These are phyloP conservation scores for Bergia sp. DNA, from an alignment of 92 coral and sea anemone species.

Conservation along the genomic window DNA sequence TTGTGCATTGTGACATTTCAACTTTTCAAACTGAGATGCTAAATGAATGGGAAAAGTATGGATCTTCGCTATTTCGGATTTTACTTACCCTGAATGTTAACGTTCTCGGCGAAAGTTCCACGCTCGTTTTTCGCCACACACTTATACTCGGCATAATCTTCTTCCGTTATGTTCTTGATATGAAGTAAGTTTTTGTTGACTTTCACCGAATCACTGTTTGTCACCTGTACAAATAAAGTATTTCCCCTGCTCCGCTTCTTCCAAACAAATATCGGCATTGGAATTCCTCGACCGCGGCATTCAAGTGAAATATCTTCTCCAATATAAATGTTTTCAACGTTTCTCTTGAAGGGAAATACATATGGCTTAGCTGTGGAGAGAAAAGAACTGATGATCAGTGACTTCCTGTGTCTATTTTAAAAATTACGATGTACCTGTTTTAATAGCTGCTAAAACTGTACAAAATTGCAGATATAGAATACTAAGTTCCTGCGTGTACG, in stretches of 20 bases:
- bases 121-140: conserved; percentile 74
- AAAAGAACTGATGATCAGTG: background rate
- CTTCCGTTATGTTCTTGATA: conserved; percentile 39
- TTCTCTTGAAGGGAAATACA: background rate
- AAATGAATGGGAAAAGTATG: background rate
- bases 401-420: no score
- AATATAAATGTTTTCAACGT: conserved; percentile 13
- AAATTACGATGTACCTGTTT: no score
- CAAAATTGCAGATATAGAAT: no score
- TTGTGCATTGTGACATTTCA: background rate
- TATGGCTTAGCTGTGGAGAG: conserved; percentile 11
- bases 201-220: background rate
- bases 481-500: background rate
- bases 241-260: background rate
- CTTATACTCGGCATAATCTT: conserved; percentile 55
- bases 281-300: conserved; percentile 28
- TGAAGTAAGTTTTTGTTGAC: background rate
- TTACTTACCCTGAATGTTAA: conserved; percentile 30
- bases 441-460: no score
- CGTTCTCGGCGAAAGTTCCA: conserved; percentile 22
- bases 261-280: conserved; percentile 16
- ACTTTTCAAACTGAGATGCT: background rate
- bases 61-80: background rate
- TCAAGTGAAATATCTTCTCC: background rate
- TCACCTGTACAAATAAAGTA: background rate